A percentile compares a stretch with the other conserved stretches of the same genome.
These are phyloP conservation scores for Triops longicaudatus DNA, from an alignment of 1,140 invertebrate species.

Conservation along the genomic window DNA sequence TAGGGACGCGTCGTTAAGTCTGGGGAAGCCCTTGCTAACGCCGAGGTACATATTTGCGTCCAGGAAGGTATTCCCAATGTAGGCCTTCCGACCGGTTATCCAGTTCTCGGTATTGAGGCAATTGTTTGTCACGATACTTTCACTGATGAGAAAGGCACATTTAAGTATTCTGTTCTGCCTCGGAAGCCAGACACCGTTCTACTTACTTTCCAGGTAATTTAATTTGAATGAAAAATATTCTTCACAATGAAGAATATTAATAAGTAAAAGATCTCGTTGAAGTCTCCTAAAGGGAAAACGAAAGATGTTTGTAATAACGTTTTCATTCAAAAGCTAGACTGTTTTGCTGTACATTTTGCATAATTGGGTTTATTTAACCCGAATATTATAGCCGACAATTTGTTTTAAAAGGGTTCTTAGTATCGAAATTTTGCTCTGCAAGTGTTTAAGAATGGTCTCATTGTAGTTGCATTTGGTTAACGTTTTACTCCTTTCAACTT, in stretches of 20 bases:
- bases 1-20: conserved; percentile 22
- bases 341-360: no score
- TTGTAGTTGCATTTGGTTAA: background rate
- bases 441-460: no score
- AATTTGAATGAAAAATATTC: no score
- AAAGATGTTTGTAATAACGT: no score
- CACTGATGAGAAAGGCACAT: conserved; percentile 35
- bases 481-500: background rate
- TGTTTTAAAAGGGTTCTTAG: no score
- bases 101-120: conserved; percentile 18
- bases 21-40: conserved; percentile 36
- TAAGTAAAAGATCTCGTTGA: no score
- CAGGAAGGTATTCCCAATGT: background rate
- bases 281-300: no score
- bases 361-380: no score
- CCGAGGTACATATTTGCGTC: conserved; percentile 35
- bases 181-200: conserved; percentile 25
- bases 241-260: no score
- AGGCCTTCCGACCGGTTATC: conserved; percentile 26
- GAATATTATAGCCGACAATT: no score
- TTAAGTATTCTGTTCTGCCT: conserved; percentile 31
- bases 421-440: no score
- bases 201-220: conserved; percentile 30
- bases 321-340: no score
- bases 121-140: conserved; percentile 34